These are phyloP conservation scores for Scarus forsteni DNA, from an alignment of 2,797 vertebrate species.

Conservation along the genomic window DNA sequence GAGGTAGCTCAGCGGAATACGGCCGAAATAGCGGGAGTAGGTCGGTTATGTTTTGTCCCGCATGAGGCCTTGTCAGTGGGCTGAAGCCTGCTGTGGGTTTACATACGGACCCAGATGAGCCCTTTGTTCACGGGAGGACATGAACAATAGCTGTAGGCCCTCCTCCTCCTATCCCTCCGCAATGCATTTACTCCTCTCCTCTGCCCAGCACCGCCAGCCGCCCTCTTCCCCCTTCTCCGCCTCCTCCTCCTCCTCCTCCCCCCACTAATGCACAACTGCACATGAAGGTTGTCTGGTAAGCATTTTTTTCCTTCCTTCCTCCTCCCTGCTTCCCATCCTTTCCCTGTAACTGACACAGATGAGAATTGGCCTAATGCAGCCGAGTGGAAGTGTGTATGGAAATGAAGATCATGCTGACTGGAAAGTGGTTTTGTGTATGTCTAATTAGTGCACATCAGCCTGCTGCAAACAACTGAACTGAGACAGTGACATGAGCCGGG, in stretches of 20 bases:
- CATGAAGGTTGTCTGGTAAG: conserved; percentile 81
- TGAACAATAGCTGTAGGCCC: conserved; percentile 89
- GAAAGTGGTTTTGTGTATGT: conserved; percentile 67
- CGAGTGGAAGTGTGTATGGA: conserved; percentile 54
- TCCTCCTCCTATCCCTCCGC: conserved; percentile 82
- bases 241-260: conserved; percentile 51
- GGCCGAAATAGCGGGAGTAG: conserved; percentile 63
- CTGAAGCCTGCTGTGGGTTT: conserved; percentile 83
- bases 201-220: conserved; percentile 78
- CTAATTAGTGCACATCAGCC: conserved; percentile 68
- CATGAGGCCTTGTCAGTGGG: conserved; percentile 82
- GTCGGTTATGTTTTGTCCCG: conserved; percentile 77
- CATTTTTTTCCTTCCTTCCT: conserved; percentile 67
- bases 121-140: conserved; percentile 87
- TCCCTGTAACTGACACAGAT: conserved; percentile 78
- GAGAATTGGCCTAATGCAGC: conserved; percentile 77
- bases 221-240: conserved; percentile 60
- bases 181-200: conserved; percentile 80
- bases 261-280: conserved; percentile 77
- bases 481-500: conserved; percentile 35
- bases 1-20: conserved; percentile 40
- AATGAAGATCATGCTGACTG: conserved; percentile 62
- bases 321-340: conserved; percentile 63
- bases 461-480: conserved; percentile 54
- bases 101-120: conserved; percentile 85